These are phyloP conservation scores for Melipona quadrifasciata DNA, from an alignment of 1,140 invertebrate genomes.

Conservation along the genomic window DNA sequence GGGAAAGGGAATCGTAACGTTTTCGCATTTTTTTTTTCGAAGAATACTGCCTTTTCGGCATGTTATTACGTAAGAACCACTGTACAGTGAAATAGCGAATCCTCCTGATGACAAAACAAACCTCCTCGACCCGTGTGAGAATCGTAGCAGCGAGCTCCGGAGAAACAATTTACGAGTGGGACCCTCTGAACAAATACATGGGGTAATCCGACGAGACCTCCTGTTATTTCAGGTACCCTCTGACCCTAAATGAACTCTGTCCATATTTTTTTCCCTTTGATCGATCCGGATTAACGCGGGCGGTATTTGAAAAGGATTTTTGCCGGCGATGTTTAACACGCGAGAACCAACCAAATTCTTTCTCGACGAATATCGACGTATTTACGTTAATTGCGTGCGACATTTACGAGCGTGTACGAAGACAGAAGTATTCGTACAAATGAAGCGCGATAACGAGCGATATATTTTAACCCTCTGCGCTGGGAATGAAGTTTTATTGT, in stretches of 20 bases:
- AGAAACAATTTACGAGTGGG: slow-evolving; percentile 58
- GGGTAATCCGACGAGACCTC: slow-evolving; percentile 55
- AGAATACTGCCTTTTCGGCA: background rate
- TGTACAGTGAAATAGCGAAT: background rate
- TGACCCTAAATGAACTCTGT: slow-evolving; percentile 46
- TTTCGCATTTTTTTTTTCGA: background rate
- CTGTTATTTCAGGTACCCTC: slow-evolving; percentile 66
- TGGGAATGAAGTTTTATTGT: no score
- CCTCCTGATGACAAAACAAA: slow-evolving; percentile 34
- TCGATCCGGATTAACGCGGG: slow-evolving; percentile 55
- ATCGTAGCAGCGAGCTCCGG: slow-evolving; percentile 23
- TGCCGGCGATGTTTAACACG: background rate
- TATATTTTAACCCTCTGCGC: no score
- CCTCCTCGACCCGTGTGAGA: slow-evolving; percentile 5
- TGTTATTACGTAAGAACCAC: background rate
- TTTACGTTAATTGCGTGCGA: background rate
- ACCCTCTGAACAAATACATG: slow-evolving; percentile 62
- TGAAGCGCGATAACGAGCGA: no score
- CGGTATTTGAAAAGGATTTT: slow-evolving; percentile 48
- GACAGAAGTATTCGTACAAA: no score
- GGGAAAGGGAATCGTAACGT: background rate
- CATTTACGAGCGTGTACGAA: no score
- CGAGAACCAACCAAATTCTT: background rate
- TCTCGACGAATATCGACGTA: no score
- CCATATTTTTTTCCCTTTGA: slow-evolving; percentile 32